Conservation (phyloP, 2,888 invertebrate genomes). For the Neoitamus cyanurus region DNA sequence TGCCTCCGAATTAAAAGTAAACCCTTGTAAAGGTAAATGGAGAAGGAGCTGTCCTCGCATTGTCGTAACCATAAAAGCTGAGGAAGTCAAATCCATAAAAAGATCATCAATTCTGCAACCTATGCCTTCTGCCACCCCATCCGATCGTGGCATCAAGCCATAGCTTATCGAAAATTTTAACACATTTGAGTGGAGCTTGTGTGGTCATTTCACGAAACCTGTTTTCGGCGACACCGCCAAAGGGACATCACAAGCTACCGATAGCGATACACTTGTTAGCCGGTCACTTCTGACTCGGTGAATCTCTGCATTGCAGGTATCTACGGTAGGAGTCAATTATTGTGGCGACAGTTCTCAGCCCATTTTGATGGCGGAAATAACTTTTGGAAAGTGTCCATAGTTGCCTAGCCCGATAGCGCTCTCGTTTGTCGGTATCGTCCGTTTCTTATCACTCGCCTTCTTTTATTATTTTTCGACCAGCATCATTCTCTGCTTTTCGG, state of each 20-base stretch:
- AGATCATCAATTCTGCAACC: not conserved
- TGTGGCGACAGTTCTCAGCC: slow-evolving; percentile 15
- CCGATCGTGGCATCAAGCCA: not conserved
- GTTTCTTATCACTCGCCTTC: not conserved
- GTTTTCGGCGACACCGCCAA: not conserved
- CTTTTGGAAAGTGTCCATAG: not conserved
- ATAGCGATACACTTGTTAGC: slow-evolving; percentile 4
- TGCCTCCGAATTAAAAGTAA: not conserved
- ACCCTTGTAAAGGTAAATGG: not conserved
- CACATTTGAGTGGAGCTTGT: slow-evolving; percentile 18
- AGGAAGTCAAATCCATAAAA: not conserved
- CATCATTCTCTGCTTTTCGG: not conserved
- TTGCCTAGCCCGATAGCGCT: not conserved
- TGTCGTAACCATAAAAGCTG: not conserved
- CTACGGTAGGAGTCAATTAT: slow-evolving; percentile 25
- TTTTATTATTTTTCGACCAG: not conserved
- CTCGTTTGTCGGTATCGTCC: not conserved
- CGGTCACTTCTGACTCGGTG: not conserved
- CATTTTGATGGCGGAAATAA: not conserved
- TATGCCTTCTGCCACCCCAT: not conserved
- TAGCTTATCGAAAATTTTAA: slow-evolving; percentile 19
- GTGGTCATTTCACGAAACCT: slow-evolving; percentile 11
- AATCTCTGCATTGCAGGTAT: not conserved
- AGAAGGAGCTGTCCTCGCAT: not conserved
- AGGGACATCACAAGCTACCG: slow-evolving; percentile 1